A percentile compares a stretch with the other conserved stretches of the same genome.
phyloP scores from a whole-genome alignment of 2,113 vertebrate species.

The Gavia stellata region DNA sequence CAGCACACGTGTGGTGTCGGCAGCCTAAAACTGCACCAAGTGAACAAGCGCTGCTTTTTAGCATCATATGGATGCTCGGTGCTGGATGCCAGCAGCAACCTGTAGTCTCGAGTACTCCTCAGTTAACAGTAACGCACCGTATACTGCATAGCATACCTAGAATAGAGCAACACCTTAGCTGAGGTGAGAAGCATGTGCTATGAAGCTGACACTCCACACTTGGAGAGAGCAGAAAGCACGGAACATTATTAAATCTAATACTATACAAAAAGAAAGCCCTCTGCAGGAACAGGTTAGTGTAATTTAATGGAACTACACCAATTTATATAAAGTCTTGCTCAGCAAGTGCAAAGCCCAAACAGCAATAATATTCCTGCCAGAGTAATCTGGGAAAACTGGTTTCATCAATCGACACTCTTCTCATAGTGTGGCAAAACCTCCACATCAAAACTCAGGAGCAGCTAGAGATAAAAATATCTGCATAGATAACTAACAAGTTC shows the following conservation, averaged over 20 bases:
- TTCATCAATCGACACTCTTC: background rate
- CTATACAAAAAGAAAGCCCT: background rate
- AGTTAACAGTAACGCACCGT: background rate
- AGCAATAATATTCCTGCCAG: background rate
- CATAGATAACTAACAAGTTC: background rate
- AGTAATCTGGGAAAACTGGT: background rate
- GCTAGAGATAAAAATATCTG: background rate
- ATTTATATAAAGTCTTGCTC: background rate
- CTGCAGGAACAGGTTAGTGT: background rate
- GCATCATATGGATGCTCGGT: rapidly evolving
- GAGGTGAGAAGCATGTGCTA: background rate
- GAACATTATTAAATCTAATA: background rate
- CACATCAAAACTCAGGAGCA: background rate
- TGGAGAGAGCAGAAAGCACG: background rate
- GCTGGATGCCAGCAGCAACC: background rate
- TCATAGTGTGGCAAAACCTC: background rate
- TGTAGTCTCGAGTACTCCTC: background rate
- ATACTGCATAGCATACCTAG: background rate
- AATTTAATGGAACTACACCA: background rate
- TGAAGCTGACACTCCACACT: background rate
- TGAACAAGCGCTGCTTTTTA: rapidly evolving
- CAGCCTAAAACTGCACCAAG: background rate
- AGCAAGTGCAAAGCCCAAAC: background rate
- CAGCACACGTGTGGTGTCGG: rapidly evolving
- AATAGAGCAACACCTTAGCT: background rate